Evolutionary conservation across 92 coral and sea anemone species (phyloP).

Genomic region (Parazoanthus atlanticus): DNA sequence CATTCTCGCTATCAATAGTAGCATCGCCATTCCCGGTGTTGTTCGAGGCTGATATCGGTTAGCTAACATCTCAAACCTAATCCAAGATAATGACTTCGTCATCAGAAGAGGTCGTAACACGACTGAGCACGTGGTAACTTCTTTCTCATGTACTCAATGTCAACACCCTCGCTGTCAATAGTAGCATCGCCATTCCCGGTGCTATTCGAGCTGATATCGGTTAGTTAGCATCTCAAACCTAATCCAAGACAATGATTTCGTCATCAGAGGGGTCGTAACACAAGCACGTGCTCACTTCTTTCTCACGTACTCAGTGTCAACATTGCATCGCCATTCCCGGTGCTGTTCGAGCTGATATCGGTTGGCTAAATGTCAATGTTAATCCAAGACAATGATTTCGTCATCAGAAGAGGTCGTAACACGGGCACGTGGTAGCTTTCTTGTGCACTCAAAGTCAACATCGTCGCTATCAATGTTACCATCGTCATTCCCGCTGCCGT

Average conservation of each 20-base stretch:
- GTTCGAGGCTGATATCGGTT: neutral
- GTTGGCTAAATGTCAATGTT: too few species aligned
- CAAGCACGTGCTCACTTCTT: neutral
- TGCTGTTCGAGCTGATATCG: neutral
- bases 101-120: neutral
- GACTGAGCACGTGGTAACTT: neutral
- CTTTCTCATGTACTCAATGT: neutral
- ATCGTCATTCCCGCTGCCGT: neutral
- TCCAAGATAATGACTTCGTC: neutral
- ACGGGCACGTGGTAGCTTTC: neutral
- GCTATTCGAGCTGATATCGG: neutral
- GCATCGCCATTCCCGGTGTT: neutral
- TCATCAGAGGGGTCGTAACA: neutral
- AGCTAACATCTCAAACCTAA: too few species aligned
- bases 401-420: neutral
- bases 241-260: too few species aligned
- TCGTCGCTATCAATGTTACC: neutral
- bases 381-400: neutral
- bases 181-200: neutral
- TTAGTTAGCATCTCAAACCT: too few species aligned
- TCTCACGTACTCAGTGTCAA: neutral
- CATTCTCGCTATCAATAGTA: neutral
- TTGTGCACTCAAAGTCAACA: neutral
- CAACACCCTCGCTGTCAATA: neutral
- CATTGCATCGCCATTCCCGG: neutral